Conservation (phyloP, 2,797 vertebrate species). For the Euthynnus affinis region DNA sequence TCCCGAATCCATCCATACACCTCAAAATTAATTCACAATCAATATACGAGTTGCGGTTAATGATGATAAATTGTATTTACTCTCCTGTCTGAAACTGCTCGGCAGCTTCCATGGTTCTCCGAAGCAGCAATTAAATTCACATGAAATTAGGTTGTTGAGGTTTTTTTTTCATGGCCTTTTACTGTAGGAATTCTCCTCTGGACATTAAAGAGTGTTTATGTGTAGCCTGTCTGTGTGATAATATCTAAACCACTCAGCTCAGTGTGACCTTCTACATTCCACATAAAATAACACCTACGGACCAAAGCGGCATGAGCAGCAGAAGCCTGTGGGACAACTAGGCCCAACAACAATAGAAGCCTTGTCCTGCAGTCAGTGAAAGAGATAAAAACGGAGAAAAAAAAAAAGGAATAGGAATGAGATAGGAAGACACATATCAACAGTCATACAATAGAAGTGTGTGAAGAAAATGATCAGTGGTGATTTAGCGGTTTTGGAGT, state of each 20-base stretch:
- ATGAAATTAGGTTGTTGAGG: neutral
- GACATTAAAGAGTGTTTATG: constrained; percentile 50
- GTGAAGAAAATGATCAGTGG: constrained; percentile 20
- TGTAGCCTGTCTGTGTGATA: constrained; percentile 43
- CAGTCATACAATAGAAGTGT: neutral
- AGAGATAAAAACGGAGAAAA: constrained; percentile 18
- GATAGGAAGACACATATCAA: constrained; percentile 17
- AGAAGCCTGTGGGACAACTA: constrained; percentile 15
- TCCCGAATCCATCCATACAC: neutral
- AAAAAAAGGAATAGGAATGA: constrained; percentile 8
- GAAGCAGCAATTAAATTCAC: neutral
- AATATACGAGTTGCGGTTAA: neutral
- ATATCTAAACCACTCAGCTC: constrained; percentile 47
- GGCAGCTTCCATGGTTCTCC: neutral
- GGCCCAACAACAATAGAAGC: constrained; percentile 39
- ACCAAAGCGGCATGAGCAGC: constrained; percentile 23
- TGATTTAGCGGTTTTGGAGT: neutral
- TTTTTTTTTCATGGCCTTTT: neutral
- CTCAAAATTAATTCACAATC: neutral
- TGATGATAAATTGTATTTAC: neutral
- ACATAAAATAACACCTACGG: constrained; percentile 64
- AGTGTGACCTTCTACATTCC: constrained; percentile 60
- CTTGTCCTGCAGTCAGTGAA: constrained; percentile 47
- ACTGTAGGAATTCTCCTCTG: constrained; percentile 14
- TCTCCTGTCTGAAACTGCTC: neutral